Base-by-base conservation (phyloP, 2,113 vertebrate species). In the Limnothrissa miodon region DNA sequence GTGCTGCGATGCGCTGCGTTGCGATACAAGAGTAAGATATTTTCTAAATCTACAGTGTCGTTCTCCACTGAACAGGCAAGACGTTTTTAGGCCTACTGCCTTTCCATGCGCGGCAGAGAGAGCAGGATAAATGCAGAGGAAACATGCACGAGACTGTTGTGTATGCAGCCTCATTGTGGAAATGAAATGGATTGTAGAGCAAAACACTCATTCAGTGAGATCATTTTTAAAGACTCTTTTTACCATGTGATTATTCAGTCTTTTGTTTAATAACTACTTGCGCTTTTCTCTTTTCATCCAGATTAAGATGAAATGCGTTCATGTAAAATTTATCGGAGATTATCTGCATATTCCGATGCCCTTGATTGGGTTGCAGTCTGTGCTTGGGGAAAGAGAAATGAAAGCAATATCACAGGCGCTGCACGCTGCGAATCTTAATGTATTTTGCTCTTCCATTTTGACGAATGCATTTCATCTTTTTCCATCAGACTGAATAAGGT, bases 271-370 rank as follows among this genome's bases (percentile, higher is more conserved):
- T 93, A 88, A 89, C 86, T 84, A 82, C 83, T 89, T 89, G 90
- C 62, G 84, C 48, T 85, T 85, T 78, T 70, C 80, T 81, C 4
- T 85, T 86, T 91, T 91, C 78, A 80, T 89, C 89, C 79, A 82
- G 86, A 91, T 89, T 89, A 88, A 66, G 85, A 90, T 82, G 85
- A 90, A 90, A 89, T 81, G 79, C 83, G 86, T 87, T 94, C 90
- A 93, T 94, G 89, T 92, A 94, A 93, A 89, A 94, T 94, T 36
- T 88, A 93, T 91, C 78, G 62, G 83, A 1, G 78, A 45, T 80
- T 83, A 93, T 94, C 91, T 95, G 90, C 92, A 92, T 93, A 92
- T 92, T 90, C 89, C 29, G 81, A 92, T 92, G 90, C 89, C 89
- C 90, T 79, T 86, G 90, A 92, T 92, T 91, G 88, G 84, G 81